phyloP scores from a whole-genome alignment of 2,888 invertebrate species.

The Hartigia nigra region DNA sequence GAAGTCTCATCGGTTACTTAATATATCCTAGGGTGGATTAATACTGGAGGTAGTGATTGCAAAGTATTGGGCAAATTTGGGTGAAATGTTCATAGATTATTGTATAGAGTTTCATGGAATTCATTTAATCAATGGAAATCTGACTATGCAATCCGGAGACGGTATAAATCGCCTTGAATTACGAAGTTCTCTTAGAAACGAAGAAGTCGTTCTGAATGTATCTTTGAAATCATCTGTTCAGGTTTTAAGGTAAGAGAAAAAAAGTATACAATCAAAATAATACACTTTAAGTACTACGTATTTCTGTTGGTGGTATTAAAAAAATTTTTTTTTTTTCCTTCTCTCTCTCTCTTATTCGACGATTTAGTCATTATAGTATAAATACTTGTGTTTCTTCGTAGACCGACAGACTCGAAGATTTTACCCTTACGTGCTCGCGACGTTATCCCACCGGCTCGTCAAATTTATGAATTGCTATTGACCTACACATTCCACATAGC shows the following conservation, averaged over 20 bases:
- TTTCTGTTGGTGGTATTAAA: neutral
- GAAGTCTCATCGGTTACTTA: neutral
- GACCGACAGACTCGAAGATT: constrained; percentile 86
- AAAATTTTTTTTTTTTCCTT: neutral
- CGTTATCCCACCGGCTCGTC: constrained; percentile 85
- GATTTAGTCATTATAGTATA: neutral
- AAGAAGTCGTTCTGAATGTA: constrained; percentile 83
- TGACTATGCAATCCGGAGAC: constrained; percentile 80
- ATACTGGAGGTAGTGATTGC: constrained; percentile 91
- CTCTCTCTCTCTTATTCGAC: no score
- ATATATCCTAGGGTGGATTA: constrained; percentile 72
- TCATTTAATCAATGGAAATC: constrained; percentile 73
- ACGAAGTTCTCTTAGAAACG: constrained; percentile 74
- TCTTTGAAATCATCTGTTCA: constrained; percentile 81
- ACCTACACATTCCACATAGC: constrained; percentile 87
- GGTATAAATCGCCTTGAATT: constrained; percentile 80
- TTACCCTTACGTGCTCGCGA: constrained; percentile 83
- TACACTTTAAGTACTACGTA: neutral
- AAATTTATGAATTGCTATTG: constrained; percentile 90
- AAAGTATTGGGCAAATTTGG: constrained; percentile 95
- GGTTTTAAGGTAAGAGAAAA: constrained; percentile 70
- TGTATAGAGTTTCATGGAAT: constrained; percentile 86
- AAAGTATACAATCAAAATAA: neutral
- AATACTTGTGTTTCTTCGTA: constrained; percentile 61
- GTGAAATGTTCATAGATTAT: constrained; percentile 80